Conservation (phyloP, 2,888 invertebrate genomes). For the Carabus problematicus region DNA sequence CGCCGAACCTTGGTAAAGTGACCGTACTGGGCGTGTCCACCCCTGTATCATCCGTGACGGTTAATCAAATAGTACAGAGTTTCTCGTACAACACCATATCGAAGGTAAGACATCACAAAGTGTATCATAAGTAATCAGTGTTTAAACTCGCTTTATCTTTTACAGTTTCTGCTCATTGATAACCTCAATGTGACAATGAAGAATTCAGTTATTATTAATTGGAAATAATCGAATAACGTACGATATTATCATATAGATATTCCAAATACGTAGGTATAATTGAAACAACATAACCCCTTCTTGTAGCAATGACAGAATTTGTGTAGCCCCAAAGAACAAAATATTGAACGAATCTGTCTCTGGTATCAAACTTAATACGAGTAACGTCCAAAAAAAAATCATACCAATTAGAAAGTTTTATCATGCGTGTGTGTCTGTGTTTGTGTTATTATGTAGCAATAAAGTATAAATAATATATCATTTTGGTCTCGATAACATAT, state of each 20-base stretch:
- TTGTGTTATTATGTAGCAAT: no score
- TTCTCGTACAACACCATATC: conserved; percentile 55
- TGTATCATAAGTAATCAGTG: no score
- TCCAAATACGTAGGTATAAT: conserved; percentile 18
- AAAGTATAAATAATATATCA: no score
- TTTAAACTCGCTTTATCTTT: no score
- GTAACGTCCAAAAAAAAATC: neutral
- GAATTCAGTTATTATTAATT: conserved; percentile 31
- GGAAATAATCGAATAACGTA: conserved; percentile 28
- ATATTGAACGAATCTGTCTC: no score
- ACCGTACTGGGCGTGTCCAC: conserved; percentile 54
- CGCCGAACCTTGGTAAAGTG: conserved; percentile 56
- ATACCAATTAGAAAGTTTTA: neutral
- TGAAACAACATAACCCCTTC: neutral
- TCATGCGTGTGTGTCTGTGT: neutral
- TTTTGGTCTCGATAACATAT: no score
- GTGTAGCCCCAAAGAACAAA: no score
- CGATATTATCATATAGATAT: no score
- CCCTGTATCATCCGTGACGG: conserved; percentile 52
- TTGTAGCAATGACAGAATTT: no score
- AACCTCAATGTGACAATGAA: conserved; percentile 37
- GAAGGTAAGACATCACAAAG: conserved; percentile 51
- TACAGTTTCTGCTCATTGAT: conserved; percentile 32
- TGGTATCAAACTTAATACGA: neutral
- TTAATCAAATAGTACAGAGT: conserved; percentile 53